Evolutionary conservation across 2,797 vertebrate genomes (phyloP).

Genomic region (Odontamblyopus lacepedii): DNA sequence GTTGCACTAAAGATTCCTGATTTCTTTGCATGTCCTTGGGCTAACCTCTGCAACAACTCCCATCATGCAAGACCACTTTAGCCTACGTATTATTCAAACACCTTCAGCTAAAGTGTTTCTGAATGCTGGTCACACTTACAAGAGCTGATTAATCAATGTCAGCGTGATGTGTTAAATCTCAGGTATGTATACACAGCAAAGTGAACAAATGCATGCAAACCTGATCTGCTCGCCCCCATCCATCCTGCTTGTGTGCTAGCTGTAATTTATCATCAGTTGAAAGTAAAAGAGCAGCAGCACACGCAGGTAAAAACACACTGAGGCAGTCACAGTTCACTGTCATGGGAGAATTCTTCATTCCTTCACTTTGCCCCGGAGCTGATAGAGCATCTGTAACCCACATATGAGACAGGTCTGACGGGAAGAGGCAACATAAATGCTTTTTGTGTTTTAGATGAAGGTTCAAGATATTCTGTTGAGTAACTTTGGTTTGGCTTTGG

Average conservation of each 20-base stretch:
- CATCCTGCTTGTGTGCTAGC: slow-evolving; percentile 9
- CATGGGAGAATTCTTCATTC: slow-evolving; percentile 35
- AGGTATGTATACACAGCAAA: slow-evolving; percentile 4
- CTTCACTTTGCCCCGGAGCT: slow-evolving; percentile 12
- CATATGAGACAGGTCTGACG: slow-evolving; percentile 9
- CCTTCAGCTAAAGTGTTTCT: slow-evolving; percentile 10
- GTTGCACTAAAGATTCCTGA: slow-evolving; percentile 14
- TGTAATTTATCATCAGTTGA: slow-evolving; percentile 28
- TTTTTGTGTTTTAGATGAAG: not conserved
- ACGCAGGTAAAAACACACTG: slow-evolving; percentile 19
- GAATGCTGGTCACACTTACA: not conserved
- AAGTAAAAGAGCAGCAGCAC: slow-evolving; percentile 17
- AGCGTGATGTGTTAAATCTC: slow-evolving; percentile 26
- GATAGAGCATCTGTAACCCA: slow-evolving; percentile 2
- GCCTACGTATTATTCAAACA: slow-evolving; percentile 16
- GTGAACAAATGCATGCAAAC: slow-evolving; percentile 25
- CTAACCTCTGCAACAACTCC: slow-evolving; percentile 12
- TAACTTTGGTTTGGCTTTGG: not conserved
- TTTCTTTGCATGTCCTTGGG: slow-evolving; percentile 20
- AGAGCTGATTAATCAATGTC: slow-evolving; percentile 29
- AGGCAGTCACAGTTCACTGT: slow-evolving; percentile 29
- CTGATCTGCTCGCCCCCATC: slow-evolving; percentile 4
- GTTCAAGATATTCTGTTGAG: not conserved
- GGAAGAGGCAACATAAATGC: not conserved
- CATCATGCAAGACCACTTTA: slow-evolving; percentile 12